Conservation (phyloP, 2,888 invertebrate genomes). For the Rhagonycha fulva region DNA sequence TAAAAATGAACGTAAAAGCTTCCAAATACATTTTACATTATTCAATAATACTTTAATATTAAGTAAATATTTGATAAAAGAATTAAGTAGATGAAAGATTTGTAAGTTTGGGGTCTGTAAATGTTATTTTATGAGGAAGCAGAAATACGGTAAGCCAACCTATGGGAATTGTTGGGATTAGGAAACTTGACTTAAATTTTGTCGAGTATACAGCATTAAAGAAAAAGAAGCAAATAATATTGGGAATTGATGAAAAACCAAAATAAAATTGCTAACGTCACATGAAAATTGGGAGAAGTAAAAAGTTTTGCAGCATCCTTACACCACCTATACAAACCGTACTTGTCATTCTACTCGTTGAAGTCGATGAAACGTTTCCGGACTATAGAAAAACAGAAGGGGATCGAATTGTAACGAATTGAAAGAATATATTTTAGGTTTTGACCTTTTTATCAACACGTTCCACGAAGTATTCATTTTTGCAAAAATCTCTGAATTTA, state of each 20-base stretch:
- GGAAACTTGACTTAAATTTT: slow-evolving; percentile 9
- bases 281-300: slow-evolving; percentile 43
- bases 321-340: slow-evolving; percentile 36
- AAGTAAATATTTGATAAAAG: slow-evolving; percentile 31
- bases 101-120: slow-evolving; percentile 42
- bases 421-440: slow-evolving; percentile 43
- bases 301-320: slow-evolving; percentile 40
- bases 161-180: slow-evolving; percentile 40
- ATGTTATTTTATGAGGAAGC: slow-evolving; percentile 42
- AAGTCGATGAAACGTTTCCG: slow-evolving; percentile 51
- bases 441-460: slow-evolving; percentile 38
- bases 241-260: slow-evolving; percentile 31
- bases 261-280: slow-evolving; percentile 38
- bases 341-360: slow-evolving; percentile 51
- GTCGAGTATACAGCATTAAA: slow-evolving; percentile 11
- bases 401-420: slow-evolving; percentile 38
- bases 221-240: slow-evolving; percentile 36
- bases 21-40: not conserved
- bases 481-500: slow-evolving; percentile 15
- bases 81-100: slow-evolving; percentile 44
- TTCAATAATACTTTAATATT: not conserved
- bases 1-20: not conserved
- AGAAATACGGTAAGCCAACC: slow-evolving; percentile 40
- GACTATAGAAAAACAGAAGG: slow-evolving; percentile 45
- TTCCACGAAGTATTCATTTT: slow-evolving; percentile 38